Conservation (phyloP, 2,113 vertebrate species). For the Leptobrachium ailaonicum region DNA sequence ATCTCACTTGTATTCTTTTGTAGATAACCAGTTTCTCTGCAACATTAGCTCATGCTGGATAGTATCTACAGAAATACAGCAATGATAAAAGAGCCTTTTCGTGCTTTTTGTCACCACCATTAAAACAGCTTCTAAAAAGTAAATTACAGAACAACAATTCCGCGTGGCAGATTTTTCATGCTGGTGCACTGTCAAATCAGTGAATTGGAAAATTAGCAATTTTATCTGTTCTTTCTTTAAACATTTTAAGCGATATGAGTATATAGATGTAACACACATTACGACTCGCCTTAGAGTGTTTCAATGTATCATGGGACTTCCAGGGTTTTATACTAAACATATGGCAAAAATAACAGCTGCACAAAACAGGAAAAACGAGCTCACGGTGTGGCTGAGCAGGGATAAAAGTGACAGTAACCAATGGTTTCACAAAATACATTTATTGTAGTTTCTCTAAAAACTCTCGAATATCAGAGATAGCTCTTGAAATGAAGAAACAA, state of each 20-base stretch:
- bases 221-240: conserved; percentile 11
- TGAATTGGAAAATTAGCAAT: conserved; percentile 35
- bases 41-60: conserved; percentile 21
- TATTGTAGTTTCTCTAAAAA: background rate
- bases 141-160: conserved; percentile 29
- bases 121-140: conserved; percentile 37
- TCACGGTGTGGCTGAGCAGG: too few relatives aligned
- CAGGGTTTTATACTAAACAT: background rate
- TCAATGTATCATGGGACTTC: background rate
- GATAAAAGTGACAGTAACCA: too few relatives aligned
- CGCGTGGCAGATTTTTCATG: conserved; percentile 15
- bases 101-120: conserved; percentile 26
- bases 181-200: conserved; percentile 11
- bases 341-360: background rate
- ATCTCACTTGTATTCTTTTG: conserved; percentile 37
- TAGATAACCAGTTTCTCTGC: conserved; percentile 37
- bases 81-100: conserved; percentile 12
- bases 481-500: background rate
- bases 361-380: too few relatives aligned
- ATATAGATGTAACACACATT: background rate
- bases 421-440: background rate
- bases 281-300: background rate
- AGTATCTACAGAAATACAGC: conserved; percentile 19
- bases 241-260: background rate
- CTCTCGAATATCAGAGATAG: background rate